phyloP scores from a whole-genome alignment of 2,113 vertebrate species.

The Micromys minutus region DNA sequence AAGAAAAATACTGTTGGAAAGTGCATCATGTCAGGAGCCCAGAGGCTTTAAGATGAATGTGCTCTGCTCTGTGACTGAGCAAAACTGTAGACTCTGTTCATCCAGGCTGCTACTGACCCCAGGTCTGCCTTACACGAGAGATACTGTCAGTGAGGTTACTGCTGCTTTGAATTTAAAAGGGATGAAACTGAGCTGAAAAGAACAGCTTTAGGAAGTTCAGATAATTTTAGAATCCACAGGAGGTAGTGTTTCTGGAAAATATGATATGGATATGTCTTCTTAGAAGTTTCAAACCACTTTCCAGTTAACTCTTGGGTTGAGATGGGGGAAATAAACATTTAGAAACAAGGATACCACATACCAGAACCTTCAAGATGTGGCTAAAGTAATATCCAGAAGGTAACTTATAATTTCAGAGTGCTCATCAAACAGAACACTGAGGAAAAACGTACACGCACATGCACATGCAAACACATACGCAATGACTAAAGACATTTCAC shows the following conservation, averaged over 20 bases:
- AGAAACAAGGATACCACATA: not conserved
- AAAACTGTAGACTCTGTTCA: not conserved
- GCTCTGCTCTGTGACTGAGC: not conserved
- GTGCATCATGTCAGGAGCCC: not conserved
- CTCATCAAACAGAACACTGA: not conserved
- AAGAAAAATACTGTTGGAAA: not conserved
- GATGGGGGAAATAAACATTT: not conserved
- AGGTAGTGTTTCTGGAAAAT: slow-evolving; percentile 42
- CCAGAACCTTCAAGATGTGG: not conserved
- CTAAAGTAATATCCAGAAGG: not conserved
- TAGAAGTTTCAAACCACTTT: slow-evolving; percentile 8
- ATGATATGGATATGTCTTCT: not conserved
- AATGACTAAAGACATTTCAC: not conserved
- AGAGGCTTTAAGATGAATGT: not conserved
- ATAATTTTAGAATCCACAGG: not conserved
- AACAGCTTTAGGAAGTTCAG: not conserved
- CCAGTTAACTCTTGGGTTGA: slow-evolving; percentile 11
- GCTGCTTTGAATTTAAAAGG: slow-evolving; percentile 21
- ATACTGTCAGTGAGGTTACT: not conserved
- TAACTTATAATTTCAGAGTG: not conserved
- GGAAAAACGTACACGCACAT: not conserved
- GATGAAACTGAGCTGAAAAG: not conserved
- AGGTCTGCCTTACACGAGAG: not conserved
- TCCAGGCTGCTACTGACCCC: not conserved
- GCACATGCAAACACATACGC: not conserved